These are phyloP conservation scores for Ceratosolen fusciceps DNA, from an alignment of 1,140 invertebrate species.

Conservation along the genomic window DNA sequence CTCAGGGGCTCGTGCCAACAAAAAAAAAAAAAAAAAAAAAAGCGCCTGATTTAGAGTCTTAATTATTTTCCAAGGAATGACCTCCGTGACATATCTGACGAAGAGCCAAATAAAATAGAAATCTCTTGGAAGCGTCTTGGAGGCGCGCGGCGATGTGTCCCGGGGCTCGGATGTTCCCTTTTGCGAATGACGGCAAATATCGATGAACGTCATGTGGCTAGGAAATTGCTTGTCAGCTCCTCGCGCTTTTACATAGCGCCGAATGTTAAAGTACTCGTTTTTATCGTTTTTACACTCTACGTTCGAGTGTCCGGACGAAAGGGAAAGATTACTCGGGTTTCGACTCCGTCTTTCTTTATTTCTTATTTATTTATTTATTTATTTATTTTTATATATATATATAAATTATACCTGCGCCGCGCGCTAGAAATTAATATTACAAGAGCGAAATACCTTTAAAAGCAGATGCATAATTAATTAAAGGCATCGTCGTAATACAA, in stretches of 20 bases:
- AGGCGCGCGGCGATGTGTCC: constrained; percentile 39
- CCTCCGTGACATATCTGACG: constrained; percentile 47
- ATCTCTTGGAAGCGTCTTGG: constrained; percentile 16
- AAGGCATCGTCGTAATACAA: too few species aligned
- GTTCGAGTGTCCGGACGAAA: neutral
- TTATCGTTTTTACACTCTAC: neutral
- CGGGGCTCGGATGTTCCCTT: neutral
- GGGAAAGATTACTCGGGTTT: too few species aligned
- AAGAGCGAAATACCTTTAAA: too few species aligned
- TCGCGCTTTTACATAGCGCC: constrained; percentile 50
- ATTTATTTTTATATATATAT: too few species aligned
- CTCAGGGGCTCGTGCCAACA: too few species aligned
- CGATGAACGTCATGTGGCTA: constrained; percentile 54
- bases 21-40: too few species aligned
- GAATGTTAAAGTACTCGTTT: neutral
- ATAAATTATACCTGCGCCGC: too few species aligned
- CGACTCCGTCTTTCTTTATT: too few species aligned
- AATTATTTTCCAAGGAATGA: constrained; percentile 24
- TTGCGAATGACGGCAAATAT: constrained; percentile 56
- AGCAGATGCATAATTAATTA: too few species aligned
- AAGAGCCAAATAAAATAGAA: constrained; percentile 50
- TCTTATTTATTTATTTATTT: too few species aligned
- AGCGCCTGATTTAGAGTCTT: too few species aligned
- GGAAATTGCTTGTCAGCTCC: constrained; percentile 52
- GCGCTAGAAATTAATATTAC: too few species aligned